Base-by-base conservation (phyloP, 2,113 vertebrate species). In the Caloenas nicobarica region DNA sequence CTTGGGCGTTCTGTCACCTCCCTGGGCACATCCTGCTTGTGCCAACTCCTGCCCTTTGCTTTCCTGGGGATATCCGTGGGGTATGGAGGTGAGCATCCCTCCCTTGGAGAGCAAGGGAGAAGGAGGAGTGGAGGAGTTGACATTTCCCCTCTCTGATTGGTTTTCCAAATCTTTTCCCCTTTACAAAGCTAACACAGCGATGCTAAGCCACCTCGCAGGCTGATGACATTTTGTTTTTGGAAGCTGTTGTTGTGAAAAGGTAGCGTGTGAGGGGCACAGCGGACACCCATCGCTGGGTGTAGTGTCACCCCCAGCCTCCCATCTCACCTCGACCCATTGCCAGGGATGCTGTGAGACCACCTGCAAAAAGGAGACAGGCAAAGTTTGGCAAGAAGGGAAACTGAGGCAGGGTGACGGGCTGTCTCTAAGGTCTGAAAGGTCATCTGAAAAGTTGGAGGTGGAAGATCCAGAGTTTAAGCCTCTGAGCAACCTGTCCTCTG, bases 401-500 rank as follows among this genome's bases (percentile, higher is more conserved):
- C 91, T 40, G 87, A 96, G 94, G 91, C 90, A 80, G 74, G 46
- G 68, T 8, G 10, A 28, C 14, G 79, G 64, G 68, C 71, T 50
- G 79, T 15, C 46, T 88, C 14, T 10, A 2, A n/a, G 71, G 38
- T 82, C 54, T 17, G 72, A 60, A 56, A 86, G 54, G 74, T 87
- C 56, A 6, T 78, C 53, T 57, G 81, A 50, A 86, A 69, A 53
- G 81, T 50, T 34, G 44, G 3, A 31, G 88, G 94, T 92, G 92
- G 81, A 26, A 46, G 88, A 57, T 82, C 40, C 80, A 83, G 91
- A 71, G 69, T 62, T 83, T n/a, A 88, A 86, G 54, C 74, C 85
- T 89, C 46, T 36, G 73, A 96, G 88, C 81, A 89, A 76, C 93
- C 96, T 93, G 85, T 96, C 95, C 93, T 86, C 94, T 94, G 94